Conservation (phyloP, 2,113 vertebrate genomes). For the Chaenogobius annularis region DNA sequence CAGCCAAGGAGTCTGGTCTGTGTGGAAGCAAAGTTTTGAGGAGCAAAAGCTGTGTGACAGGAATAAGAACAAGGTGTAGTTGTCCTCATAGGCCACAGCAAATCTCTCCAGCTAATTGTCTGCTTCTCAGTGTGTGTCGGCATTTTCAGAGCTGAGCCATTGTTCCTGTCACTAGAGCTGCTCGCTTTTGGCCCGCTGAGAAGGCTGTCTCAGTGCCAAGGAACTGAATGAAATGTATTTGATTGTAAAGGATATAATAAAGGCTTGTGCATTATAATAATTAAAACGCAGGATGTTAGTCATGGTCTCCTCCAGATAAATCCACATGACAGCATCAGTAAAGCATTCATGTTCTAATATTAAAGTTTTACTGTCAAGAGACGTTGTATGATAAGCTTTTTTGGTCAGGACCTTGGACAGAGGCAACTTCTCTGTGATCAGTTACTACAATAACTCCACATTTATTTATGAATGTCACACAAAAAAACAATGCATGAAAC, state of each 20-base stretch:
- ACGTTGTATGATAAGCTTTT: not conserved
- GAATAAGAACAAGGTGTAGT: slow-evolving; percentile 11
- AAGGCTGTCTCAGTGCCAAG: slow-evolving; percentile 7
- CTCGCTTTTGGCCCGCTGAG: not conserved
- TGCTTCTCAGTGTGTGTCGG: slow-evolving; percentile 4
- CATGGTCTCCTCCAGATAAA: not conserved
- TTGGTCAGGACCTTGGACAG: not conserved
- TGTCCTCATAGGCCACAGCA: slow-evolving; percentile 3
- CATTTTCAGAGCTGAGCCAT: slow-evolving; percentile 12
- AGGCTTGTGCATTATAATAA: slow-evolving; percentile 1
- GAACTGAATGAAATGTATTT: slow-evolving; percentile 1
- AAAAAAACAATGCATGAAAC: not conserved
- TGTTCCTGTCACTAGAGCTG: slow-evolving; percentile 7
- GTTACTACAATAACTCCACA: not conserved
- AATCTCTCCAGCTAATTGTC: slow-evolving; percentile 12
- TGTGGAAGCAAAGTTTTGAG: not conserved
- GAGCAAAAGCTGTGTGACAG: slow-evolving; percentile 1
- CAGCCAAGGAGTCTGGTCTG: not conserved
- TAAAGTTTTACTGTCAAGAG: not conserved
- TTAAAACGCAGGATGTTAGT: not conserved
- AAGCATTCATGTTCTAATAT: not conserved
- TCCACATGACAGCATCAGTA: not conserved
- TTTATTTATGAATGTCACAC: not conserved
- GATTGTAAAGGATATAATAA: slow-evolving; percentile 3
- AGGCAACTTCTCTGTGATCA: not conserved